Percentiles rank a stretch among this genome's conserved stretches.
These are phyloP conservation scores for Sebastes schlegelii DNA, from an alignment of 2,113 vertebrate genomes.

Conservation along the genomic window DNA sequence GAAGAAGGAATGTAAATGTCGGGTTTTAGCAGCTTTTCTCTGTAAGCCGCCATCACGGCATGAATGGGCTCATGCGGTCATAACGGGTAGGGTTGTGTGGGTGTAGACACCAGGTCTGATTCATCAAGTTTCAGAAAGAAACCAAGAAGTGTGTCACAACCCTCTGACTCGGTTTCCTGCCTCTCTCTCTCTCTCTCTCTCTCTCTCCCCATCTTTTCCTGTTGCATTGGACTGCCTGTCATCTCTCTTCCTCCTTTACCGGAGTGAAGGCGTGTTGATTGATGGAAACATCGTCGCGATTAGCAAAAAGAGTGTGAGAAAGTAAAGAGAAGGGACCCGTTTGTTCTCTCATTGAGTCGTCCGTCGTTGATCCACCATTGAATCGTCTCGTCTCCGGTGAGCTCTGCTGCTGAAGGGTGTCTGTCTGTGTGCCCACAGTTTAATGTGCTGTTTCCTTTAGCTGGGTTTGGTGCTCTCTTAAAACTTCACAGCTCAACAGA, in stretches of 20 bases:
- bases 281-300: conserved; percentile 47
- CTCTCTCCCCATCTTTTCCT: conserved; percentile 35
- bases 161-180: conserved; percentile 62
- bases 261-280: conserved; percentile 42
- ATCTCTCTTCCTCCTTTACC: conserved; percentile 49
- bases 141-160: conserved; percentile 75
- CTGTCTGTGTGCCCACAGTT: conserved; percentile 22
- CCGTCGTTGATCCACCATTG: conserved; percentile 4
- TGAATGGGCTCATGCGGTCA: conserved; percentile 29
- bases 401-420: conserved; percentile 27
- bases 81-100: conserved; percentile 12
- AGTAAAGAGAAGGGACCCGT: conserved; percentile 20
- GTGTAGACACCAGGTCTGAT: conserved; percentile 65
- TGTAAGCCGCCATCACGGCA: conserved; percentile 45
- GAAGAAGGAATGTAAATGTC: conserved; percentile 51
- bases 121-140: conserved; percentile 77
- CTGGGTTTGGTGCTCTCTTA: background rate
- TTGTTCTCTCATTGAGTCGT: conserved; percentile 8
- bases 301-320: conserved; percentile 17
- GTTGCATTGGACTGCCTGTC: conserved; percentile 47
- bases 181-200: conserved; percentile 4
- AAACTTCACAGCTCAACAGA: background rate
- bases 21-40: conserved; percentile 45
- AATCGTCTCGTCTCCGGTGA: conserved; percentile 62
- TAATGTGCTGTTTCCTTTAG: background rate